These are phyloP conservation scores for Leptinotarsa lineolata DNA, from an alignment of 1,140 invertebrate genomes.

Conservation along the genomic window DNA sequence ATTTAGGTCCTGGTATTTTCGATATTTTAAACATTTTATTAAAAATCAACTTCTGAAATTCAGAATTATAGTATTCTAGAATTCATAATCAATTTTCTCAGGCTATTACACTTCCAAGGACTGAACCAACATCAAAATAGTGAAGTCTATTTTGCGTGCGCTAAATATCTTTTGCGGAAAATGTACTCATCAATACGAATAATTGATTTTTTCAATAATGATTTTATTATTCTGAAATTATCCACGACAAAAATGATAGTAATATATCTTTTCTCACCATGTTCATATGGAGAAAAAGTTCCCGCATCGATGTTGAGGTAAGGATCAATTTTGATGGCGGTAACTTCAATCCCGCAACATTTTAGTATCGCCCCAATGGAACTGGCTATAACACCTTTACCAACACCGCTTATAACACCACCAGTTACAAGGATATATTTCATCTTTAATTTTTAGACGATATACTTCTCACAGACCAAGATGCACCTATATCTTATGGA, in stretches of 20 bases:
- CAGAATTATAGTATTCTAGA: no score
- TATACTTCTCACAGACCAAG: no score
- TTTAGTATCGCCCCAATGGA: conserved; percentile 94
- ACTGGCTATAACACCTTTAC: conserved; percentile 96
- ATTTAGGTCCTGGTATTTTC: no score
- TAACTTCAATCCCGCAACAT: conserved; percentile 88
- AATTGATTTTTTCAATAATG: not conserved
- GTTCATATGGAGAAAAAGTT: conserved; percentile 98
- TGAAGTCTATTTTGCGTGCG: no score
- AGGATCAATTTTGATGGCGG: conserved; percentile 98
- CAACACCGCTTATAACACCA: conserved; percentile 96
- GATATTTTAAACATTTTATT: no score
- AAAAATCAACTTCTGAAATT: no score
- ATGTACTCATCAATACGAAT: not conserved
- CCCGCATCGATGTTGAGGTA: conserved; percentile 99
- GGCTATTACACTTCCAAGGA: no score
- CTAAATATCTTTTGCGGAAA: not conserved
- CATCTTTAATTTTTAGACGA: conserved; percentile 47
- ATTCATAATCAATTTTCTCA: no score
- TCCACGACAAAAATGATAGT: not conserved
- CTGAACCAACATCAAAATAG: no score
- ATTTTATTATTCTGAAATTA: not conserved
- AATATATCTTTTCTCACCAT: conserved; percentile 69
- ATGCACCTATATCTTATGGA: no score
- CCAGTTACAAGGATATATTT: conserved; percentile 98